These are phyloP conservation scores for Erinaceus europaeus DNA, from an alignment of 2,113 vertebrate species.

Conservation along the genomic window DNA sequence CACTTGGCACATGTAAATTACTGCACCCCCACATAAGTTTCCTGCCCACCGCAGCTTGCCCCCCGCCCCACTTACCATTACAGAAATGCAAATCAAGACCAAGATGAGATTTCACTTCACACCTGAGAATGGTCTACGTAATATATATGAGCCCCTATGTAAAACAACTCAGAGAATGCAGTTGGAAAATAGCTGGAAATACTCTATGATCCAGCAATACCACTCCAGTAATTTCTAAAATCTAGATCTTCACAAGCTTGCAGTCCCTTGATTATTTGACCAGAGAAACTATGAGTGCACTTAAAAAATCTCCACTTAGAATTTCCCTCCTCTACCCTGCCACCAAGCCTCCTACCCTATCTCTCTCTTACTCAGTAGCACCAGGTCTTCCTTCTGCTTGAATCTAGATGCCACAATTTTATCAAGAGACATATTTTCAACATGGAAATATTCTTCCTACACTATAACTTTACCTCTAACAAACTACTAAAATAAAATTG, in stretches of 20 bases:
- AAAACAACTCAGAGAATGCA: too few relatives aligned
- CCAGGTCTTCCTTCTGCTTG: background rate
- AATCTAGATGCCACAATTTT: background rate
- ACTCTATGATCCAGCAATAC: too few relatives aligned
- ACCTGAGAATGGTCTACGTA: too few relatives aligned
- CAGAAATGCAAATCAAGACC: too few relatives aligned
- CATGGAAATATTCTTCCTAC: background rate
- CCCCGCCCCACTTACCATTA: too few relatives aligned
- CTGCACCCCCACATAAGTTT: too few relatives aligned
- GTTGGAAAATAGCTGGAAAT: too few relatives aligned
- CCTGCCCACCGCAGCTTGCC: too few relatives aligned
- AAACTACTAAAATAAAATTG: background rate
- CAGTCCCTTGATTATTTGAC: background rate
- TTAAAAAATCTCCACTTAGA: background rate
- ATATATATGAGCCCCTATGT: too few relatives aligned
- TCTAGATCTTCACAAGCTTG: background rate
- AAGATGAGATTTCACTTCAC: too few relatives aligned
- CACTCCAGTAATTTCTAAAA: background rate
- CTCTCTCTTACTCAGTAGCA: background rate
- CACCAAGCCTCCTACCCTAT: fast-evolving
- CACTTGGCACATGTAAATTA: too few relatives aligned
- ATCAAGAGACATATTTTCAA: background rate
- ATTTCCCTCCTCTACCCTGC: background rate
- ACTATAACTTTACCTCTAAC: background rate
- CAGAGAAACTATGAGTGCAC: background rate